phyloP scores from a whole-genome alignment of 2,888 invertebrate genomes.

The Amorpha juglandis region DNA sequence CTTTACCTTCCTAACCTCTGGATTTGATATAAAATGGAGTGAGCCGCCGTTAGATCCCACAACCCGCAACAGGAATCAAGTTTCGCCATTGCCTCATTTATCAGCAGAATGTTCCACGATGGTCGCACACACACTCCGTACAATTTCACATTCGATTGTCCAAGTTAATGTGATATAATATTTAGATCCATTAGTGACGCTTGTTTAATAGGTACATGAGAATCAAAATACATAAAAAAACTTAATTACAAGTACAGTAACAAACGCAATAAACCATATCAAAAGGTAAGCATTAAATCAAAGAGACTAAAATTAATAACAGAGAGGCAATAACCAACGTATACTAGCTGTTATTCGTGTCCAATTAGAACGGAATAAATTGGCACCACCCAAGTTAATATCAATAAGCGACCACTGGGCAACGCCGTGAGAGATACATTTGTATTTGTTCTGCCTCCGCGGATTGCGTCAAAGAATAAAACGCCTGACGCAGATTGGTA shows the following conservation, averaged over 20 bases:
- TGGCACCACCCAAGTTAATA: slow-evolving; percentile 68
- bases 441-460: slow-evolving; percentile 57
- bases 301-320: slow-evolving; percentile 24
- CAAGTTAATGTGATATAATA: too few relatives aligned
- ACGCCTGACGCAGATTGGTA: background rate
- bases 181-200: too few relatives aligned
- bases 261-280: slow-evolving; percentile 3
- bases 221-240: too few relatives aligned
- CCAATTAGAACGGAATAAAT: slow-evolving; percentile 70
- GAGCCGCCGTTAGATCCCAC: too few relatives aligned
- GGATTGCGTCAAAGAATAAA: slow-evolving; percentile 48
- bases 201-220: too few relatives aligned
- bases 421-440: slow-evolving; percentile 57
- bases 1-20: too few relatives aligned
- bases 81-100: too few relatives aligned
- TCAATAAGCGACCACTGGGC: slow-evolving; percentile 47
- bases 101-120: too few relatives aligned
- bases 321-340: slow-evolving; percentile 10
- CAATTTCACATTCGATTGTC: too few relatives aligned
- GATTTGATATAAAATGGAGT: too few relatives aligned
- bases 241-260: background rate
- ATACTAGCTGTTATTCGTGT: slow-evolving; percentile 44
- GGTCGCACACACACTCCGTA: too few relatives aligned
- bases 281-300: slow-evolving; percentile 11
- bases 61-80: too few relatives aligned